Base-by-base conservation (phyloP, 2,888 invertebrate genomes). In the Lamproptera curius region DNA sequence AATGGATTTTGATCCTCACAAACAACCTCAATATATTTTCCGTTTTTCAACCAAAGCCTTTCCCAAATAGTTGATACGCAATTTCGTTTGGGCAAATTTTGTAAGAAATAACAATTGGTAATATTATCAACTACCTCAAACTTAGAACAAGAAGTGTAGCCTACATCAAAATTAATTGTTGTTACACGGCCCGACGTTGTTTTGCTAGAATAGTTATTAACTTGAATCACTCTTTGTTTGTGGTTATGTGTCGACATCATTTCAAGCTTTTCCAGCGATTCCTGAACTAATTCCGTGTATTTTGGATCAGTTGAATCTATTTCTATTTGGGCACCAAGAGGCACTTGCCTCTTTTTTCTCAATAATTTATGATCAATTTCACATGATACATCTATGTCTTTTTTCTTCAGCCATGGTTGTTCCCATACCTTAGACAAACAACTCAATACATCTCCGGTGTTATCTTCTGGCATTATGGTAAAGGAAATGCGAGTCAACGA, bases 351-450 rank as follows among this genome's bases (percentile, higher is more conserved):
- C 2, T 41, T 8, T 4, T 13, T 37, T 31, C 52, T 51, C 17
- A 15, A 14, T 16, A 51, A 31, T 16, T 26, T 20, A 34, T 45
- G 20, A 9, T 2, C 26, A 37, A 15, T 44, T 31, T 15, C 50
- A 36, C 68, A 69, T 1, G 40, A 41, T 0, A 65, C 64, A 2
- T 51, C 40, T n/a, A 66, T 59, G 37, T 88, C 69, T 54, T 74
- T 73, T 1, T 73, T 75, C 0, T 65, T 53, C 11, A 89, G 31
- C 92, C 92, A 92, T 0, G 86, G 74, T 42, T 77, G 81, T 15
- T 90, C 87, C 91, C 90, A 92, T 28, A 91, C 76, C 20, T 70
- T 56, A 16, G 90, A 75, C 17, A 72, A 51, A 54, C 91, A 91
- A 13, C 42, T 50, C 2, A 61, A 53, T 2, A 42, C 35, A 82